Conservation (phyloP, 1,140 invertebrate genomes). For the Sycobia sp. region DNA sequence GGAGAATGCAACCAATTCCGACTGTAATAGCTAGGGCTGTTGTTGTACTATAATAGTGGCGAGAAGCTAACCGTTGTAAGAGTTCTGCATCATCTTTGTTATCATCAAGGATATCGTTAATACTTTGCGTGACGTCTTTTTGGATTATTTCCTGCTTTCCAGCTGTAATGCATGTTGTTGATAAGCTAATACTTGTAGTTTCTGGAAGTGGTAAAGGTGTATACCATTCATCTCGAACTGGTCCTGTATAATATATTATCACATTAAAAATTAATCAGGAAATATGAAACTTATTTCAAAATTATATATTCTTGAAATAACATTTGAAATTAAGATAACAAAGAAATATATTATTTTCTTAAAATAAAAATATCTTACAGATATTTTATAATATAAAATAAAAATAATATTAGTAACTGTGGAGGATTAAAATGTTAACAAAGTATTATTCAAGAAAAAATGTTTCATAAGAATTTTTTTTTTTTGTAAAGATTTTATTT, state of each 20-base stretch:
- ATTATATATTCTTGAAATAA: too few relatives aligned
- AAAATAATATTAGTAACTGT: too few relatives aligned
- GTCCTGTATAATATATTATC: slow-evolving; percentile 49
- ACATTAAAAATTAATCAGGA: too few relatives aligned
- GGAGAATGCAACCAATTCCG: slow-evolving; percentile 83
- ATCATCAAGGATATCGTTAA: slow-evolving; percentile 46
- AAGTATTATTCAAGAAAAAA: too few relatives aligned
- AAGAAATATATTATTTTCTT: too few relatives aligned
- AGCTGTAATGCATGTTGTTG: slow-evolving; percentile 58
- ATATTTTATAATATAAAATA: too few relatives aligned
- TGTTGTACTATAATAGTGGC: slow-evolving; percentile 73
- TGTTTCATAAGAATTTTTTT: too few relatives aligned
- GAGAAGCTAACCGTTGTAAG: slow-evolving; percentile 61
- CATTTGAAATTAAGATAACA: too few relatives aligned
- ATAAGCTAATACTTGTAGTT: slow-evolving; percentile 45
- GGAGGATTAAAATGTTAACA: too few relatives aligned
- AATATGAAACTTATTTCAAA: too few relatives aligned
- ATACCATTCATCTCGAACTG: slow-evolving; percentile 66
- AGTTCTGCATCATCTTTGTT: slow-evolving; percentile 62
- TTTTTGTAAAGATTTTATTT: too few relatives aligned
- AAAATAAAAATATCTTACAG: too few relatives aligned
- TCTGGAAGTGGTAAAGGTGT: slow-evolving; percentile 62
- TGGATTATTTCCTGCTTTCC: slow-evolving; percentile 45
- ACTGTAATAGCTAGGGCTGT: slow-evolving; percentile 87
- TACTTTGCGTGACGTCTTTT: slow-evolving; percentile 37